Evolutionary conservation across 2,888 invertebrate species (phyloP), one percentile per base, ranked within the genome.

Genomic region (Drosophila antonietae): DNA sequence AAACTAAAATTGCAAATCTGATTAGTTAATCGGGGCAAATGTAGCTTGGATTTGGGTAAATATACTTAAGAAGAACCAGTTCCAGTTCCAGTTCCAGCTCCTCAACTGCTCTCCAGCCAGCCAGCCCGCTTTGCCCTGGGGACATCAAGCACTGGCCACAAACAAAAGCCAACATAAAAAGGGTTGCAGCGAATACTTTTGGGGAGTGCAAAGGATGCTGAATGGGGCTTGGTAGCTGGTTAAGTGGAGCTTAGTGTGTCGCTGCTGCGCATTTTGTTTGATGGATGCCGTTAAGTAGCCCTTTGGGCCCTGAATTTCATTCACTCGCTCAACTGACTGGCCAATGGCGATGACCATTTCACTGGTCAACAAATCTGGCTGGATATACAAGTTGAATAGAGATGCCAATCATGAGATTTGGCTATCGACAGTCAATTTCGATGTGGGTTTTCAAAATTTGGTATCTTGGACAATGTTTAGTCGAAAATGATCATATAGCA

Each of bases 261-360:
- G 20, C 31, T 59, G 47, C 68, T 75, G 72, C 79, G 75, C 80
- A 78, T 49, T 79, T 79, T 41, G 57, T 44, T 65, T 79, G 80
- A 84, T 73, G 73, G 56, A 62, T 69, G 46, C 31, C 60, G 58
- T 58, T 71, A 77, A 75, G 52, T 67, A 67, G 66, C 18, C 66
- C 70, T 64, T 68, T 59, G 60, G 56, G 73, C 33, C 58, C 37
- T n/a, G 23, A 39, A 61, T 47, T 43, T 47, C 52, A 67, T 67
- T 68, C 64, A 65, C 41, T 67, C 53, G 59, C 44, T 49, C 69
- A 80, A 77, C 80, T 77, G 68, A 31, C 33, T 57, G 37, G 68
- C 18, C 33, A 8, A 51, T 23, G 33, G 60, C 31, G 41, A 4
- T 49, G 41, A 18, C 18, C 39, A 59, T 15, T 59, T 39, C 3